Base-by-base conservation (phyloP, 2,888 invertebrate genomes). In the Microchrysa polita region DNA sequence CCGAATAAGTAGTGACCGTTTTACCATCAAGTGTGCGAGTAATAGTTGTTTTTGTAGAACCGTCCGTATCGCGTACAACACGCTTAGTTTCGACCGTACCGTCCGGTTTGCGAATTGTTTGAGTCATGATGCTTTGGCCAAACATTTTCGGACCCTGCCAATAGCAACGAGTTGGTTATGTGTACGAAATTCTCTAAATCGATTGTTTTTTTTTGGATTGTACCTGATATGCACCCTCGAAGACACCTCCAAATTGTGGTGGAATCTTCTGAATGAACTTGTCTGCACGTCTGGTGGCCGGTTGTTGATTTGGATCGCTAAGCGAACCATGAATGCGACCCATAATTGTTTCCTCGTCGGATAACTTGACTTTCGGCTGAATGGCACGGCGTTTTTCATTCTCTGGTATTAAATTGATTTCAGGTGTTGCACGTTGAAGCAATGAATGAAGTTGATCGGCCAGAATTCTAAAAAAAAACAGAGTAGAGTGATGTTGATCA, bases 21-120 rank as follows among this genome's bases (percentile, higher is more conserved):
- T 82, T 82, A 0, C 84, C 84, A 74, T 84, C 79, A 1, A 80
- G 77, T 22, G 80, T 80, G 27, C 83, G 83, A 22, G 87, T 88
- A 42, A 89, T 81, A n/a, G 86, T 88, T 12, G 87, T 88, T 78
- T 88, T 88, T 77, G 87, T 86, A 78, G 88, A 89, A 0, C 90
- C 90, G 53, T 87, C 83, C 12, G 86, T 86, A 78, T 90, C 90
- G 78, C 83, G 85, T 1, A 88, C 83, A 20, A 87, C 86, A 78
- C 85, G 86, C 59, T 86, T 87, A 34, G 88, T 87, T 82, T 90
- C 89, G 73, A 87, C 81, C 22, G 86, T 85, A 57, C 90, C 90
- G 82, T 90, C 89, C 10, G 88, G 85, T 78, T 86, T 86, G 60
- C 85, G 85, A 55, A 88, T 79, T 7, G 88, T 87, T 82, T 86